Evolutionary conservation across 2,797 vertebrate species (phyloP).

Genomic region (Gallinago stenura): DNA sequence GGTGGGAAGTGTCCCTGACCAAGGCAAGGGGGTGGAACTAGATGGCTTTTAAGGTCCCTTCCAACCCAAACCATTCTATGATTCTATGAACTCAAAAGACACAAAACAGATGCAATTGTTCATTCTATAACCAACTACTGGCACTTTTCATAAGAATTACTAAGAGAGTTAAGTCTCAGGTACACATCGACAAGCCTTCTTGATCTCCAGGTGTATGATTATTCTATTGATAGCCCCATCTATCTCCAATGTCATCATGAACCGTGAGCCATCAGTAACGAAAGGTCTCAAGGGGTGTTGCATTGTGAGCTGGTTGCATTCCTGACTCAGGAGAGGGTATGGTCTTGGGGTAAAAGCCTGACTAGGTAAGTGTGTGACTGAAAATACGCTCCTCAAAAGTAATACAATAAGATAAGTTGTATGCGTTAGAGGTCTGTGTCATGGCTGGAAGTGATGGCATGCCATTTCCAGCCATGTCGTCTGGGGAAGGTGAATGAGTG

Average conservation of each 20-base stretch:
- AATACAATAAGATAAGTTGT: not conserved
- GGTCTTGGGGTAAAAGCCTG: not conserved
- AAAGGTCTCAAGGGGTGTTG: not conserved
- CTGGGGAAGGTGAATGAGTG: not conserved
- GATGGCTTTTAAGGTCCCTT: too few relatives aligned
- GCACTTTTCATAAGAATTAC: not conserved
- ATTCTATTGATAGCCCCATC: not conserved
- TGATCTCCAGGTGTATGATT: not conserved
- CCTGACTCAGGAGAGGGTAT: not conserved
- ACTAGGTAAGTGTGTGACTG: not conserved
- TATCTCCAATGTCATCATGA: accelerated
- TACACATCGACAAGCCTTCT: accelerated
- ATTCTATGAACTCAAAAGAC: too few relatives aligned
- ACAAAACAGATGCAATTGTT: accelerated
- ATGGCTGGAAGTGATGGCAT: accelerated
- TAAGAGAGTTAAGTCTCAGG: not conserved
- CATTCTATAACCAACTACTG: accelerated
- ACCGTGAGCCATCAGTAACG: accelerated
- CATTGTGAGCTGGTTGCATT: not conserved
- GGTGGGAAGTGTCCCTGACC: too few relatives aligned
- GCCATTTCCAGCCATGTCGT: not conserved
- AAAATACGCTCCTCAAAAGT: not conserved
- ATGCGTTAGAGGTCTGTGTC: not conserved
- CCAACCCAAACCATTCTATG: too few relatives aligned
- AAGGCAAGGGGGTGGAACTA: too few relatives aligned